Evolutionary conservation across 2,888 invertebrate genomes (phyloP).

Genomic region (Glomeris marginata): DNA sequence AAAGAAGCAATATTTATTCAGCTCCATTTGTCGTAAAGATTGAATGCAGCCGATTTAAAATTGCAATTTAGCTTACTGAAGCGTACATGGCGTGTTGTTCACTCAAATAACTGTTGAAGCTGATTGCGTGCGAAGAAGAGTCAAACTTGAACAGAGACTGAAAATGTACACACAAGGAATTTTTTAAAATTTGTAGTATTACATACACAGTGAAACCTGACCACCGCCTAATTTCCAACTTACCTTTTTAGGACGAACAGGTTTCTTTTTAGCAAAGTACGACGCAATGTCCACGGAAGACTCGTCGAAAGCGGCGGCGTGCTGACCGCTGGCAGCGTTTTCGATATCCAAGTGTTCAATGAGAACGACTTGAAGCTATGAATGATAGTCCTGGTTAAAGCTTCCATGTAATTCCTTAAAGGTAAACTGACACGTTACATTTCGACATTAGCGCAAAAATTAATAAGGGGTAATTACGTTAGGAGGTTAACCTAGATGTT

Average conservation of each 20-base stretch:
- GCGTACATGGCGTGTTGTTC: constrained; percentile 27
- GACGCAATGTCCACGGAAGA: constrained; percentile 31
- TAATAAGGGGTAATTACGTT: too few relatives aligned
- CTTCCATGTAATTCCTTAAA: background rate
- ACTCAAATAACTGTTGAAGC: constrained; percentile 37
- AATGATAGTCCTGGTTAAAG: constrained; percentile 22
- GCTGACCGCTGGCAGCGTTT: constrained; percentile 50
- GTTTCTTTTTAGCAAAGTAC: constrained; percentile 34
- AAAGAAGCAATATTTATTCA: too few relatives aligned
- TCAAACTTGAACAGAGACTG: constrained; percentile 52
- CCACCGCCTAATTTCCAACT: background rate
- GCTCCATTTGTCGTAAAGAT: too few relatives aligned
- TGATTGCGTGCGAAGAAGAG: constrained; percentile 43
- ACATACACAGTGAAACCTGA: too few relatives aligned
- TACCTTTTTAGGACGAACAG: constrained; percentile 29
- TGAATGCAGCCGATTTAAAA: too few relatives aligned
- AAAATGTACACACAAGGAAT: constrained; percentile 10
- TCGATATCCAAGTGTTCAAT: constrained; percentile 78
- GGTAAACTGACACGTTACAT: too few relatives aligned
- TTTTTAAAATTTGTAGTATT: background rate
- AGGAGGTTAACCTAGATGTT: too few relatives aligned
- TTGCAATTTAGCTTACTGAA: constrained; percentile 3
- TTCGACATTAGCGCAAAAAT: too few relatives aligned
- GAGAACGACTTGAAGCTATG: constrained; percentile 65
- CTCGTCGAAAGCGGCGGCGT: constrained; percentile 33